Evolutionary conservation across 1,140 invertebrate genomes (phyloP).

Genomic region (Atta cephalotes): DNA sequence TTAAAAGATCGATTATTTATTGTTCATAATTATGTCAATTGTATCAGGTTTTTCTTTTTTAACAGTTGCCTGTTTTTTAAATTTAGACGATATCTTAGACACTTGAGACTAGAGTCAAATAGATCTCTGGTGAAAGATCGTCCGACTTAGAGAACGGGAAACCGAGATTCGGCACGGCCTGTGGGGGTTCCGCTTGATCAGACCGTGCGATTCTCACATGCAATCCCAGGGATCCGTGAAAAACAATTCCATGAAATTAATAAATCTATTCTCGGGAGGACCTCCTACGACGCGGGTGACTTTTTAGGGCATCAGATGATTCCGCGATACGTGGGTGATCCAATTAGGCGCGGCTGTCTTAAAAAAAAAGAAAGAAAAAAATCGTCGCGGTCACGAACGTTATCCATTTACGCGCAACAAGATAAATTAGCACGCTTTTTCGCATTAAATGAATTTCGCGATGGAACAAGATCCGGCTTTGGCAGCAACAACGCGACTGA

Average conservation of each 20-base stretch:
- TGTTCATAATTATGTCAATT: not conserved
- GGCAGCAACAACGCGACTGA: not conserved
- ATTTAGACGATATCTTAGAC: not conserved
- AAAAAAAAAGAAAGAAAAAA: not conserved
- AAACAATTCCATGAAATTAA: slow-evolving; percentile 65
- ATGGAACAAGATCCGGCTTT: not conserved
- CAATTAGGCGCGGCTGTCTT: slow-evolving; percentile 35
- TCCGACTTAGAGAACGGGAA: slow-evolving; percentile 59
- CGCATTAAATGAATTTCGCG: slow-evolving; percentile 31
- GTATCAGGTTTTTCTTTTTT: not conserved
- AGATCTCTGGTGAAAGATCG: slow-evolving; percentile 8
- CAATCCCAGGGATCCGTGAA: slow-evolving; percentile 27
- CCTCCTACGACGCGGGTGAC: slow-evolving; percentile 43
- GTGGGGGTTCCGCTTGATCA: slow-evolving; percentile 68
- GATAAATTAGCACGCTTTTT: slow-evolving; percentile 42
- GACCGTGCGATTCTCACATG: slow-evolving; percentile 57
- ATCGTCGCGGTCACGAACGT: slow-evolving; percentile 30
- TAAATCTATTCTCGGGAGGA: slow-evolving; percentile 48
- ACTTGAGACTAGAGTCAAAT: not conserved
- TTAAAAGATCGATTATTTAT: not conserved
- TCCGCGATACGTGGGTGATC: slow-evolving; percentile 52
- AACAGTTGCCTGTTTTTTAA: not conserved
- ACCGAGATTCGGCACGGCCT: slow-evolving; percentile 64
- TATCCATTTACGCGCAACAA: slow-evolving; percentile 48
- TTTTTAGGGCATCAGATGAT: slow-evolving; percentile 23